Evolutionary conservation across 2,797 vertebrate species (phyloP).

Genomic region (Propithecus deckenii): DNA sequence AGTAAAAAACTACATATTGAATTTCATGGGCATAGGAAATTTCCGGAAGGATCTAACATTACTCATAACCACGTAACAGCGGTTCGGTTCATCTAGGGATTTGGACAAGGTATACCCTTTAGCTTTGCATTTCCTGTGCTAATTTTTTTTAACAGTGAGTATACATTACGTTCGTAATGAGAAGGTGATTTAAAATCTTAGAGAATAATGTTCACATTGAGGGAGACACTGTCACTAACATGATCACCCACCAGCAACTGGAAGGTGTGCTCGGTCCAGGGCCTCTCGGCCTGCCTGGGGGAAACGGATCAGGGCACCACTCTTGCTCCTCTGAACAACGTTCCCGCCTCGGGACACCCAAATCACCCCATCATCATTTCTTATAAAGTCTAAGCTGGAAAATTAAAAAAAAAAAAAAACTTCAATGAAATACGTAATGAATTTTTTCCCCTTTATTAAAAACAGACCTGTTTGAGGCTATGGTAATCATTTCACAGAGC

Average conservation of each 20-base stretch:
- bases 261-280: accelerated
- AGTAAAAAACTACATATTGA: background rate
- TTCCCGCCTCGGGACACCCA: background rate
- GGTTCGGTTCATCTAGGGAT: background rate
- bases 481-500: accelerated
- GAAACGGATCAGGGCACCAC: accelerated
- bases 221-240: background rate
- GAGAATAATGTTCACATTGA: accelerated
- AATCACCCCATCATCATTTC: background rate
- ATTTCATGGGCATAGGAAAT: background rate
- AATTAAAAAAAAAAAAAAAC: background rate
- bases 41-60: background rate
- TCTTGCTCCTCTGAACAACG: accelerated
- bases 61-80: background rate
- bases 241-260: accelerated
- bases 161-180: accelerated
- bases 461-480: background rate
- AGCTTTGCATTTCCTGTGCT: accelerated
- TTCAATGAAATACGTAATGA: background rate
- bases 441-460: background rate
- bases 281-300: accelerated
- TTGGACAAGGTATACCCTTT: accelerated
- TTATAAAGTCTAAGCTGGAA: background rate
- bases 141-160: background rate
- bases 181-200: background rate